Evolutionary conservation across 2,113 vertebrate species (phyloP).

Genomic region (Macheiramphus alcinus): DNA sequence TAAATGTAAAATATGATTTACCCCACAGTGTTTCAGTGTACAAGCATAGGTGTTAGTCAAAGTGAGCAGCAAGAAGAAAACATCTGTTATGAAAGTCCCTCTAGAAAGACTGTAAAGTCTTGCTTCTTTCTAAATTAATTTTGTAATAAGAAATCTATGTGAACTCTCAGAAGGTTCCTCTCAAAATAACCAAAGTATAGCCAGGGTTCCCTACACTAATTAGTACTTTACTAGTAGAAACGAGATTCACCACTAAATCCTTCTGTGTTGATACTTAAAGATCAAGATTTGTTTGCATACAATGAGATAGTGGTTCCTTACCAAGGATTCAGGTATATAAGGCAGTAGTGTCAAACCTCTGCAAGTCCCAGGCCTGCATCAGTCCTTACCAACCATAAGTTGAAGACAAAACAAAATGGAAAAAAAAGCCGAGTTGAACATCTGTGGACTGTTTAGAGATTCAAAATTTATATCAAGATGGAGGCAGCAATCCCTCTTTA

Average conservation of each 20-base stretch:
- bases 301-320: not conserved
- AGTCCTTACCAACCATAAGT: not conserved
- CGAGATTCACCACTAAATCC: not conserved
- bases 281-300: not conserved
- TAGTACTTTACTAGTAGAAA: not conserved
- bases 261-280: not conserved
- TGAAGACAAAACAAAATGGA: not conserved
- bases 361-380: not conserved
- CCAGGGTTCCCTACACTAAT: not conserved
- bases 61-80: conserved; percentile 3
- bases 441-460: conserved; percentile 5
- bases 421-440: not conserved
- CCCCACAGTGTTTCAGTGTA: not conserved
- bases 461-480: conserved; percentile 36
- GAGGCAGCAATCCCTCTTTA: conserved; percentile 31
- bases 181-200: not conserved
- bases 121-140: conserved; percentile 24
- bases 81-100: not conserved
- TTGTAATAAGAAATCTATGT: not conserved
- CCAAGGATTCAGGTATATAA: not conserved
- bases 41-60: not conserved
- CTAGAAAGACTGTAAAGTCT: not conserved
- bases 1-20: not conserved
- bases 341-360: not conserved
- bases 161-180: not conserved